Base-by-base conservation (phyloP, 2,113 vertebrate species). In the Chloropsis cyanopogon region DNA sequence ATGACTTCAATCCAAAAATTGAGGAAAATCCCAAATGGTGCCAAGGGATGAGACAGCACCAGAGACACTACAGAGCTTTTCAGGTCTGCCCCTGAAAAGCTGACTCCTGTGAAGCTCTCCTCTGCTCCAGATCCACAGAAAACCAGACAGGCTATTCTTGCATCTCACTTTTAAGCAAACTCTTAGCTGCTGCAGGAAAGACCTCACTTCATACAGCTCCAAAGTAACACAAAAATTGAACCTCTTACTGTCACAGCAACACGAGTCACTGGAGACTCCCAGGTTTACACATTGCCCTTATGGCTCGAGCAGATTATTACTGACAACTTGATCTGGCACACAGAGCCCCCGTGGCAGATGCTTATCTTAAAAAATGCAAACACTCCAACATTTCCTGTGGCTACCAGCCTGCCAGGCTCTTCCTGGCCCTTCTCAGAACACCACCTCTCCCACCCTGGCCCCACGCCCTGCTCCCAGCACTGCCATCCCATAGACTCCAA, bases 341-440 rank as follows among this genome's bases (percentile, higher is more conserved):
- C 54, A 79, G 33, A 90, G 44, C 31, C 35, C 22, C 60, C 0
- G 26, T 54, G 71, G 26, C 69, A 92, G 92, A 90, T 89, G 49
- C 53, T 92, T 90, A 70, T 73, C 94, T 90, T 39, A 47, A 69
- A 82, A 88, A 88, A 86, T 42, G 29, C 84, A 91, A 54, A 71
- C 60, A n/a, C 44, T 61, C 72, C 73, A 39, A 61, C 47, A 20
- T 28, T 49, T 70, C 15, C 0, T 50, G 59, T 63, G 69, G 54
- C 91, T 33, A 26, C 37, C 76, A 91, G 69, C 57, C 72, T 69
- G 72, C 63, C 49, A 64, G 52, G 56, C 24, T 75, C 72, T 42
- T 66, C 33, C 46, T 1, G 1, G 46, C 50, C 12, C 57, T 88
- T 16, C 68, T 63, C 71, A 44, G 37, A 79, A 56, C 31, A 83